A percentile compares a stretch with the other conserved stretches of the same genome.
phyloP scores from a whole-genome alignment of 2,888 invertebrate genomes.

The Hydrotaea cyrtoneurina region DNA sequence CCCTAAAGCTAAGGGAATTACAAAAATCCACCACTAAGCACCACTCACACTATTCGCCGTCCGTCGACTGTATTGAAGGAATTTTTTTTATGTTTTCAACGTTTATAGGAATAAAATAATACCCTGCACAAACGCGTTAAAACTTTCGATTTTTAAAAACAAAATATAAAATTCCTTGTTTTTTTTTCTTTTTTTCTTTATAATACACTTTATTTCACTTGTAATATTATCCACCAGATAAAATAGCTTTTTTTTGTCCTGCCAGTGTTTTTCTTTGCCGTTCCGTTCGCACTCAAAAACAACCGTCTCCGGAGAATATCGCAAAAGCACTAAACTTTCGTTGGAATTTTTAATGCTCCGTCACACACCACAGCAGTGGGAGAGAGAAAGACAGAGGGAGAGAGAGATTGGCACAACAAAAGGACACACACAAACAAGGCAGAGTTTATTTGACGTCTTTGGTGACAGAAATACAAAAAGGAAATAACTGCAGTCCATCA shows the following conservation, averaged over 20 bases:
- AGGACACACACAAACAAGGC: not conserved
- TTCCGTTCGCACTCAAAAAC: not conserved
- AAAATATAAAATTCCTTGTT: not conserved
- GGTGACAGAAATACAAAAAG: not conserved
- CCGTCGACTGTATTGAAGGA: not conserved
- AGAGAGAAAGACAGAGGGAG: not conserved
- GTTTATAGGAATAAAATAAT: conserved; percentile 16
- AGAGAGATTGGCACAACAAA: not conserved
- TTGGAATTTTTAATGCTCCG: conserved; percentile 48
- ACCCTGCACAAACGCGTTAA: not conserved
- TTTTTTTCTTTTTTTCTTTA: not conserved
- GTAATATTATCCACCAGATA: not conserved
- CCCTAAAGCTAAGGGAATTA: not conserved
- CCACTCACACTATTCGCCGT: not conserved
- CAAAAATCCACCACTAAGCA: conserved; percentile 23
- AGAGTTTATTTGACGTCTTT: conserved; percentile 8
- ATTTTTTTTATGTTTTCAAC: conserved; percentile 11
- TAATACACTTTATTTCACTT: not conserved
- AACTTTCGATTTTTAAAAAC: not conserved
- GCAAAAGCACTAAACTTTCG: conserved; percentile 59
- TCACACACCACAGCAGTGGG: not conserved
- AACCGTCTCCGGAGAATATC: conserved; percentile 49
- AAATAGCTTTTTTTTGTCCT: not conserved
- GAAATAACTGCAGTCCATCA: not conserved
- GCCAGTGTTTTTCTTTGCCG: not conserved